phyloP scores from a whole-genome alignment of 2,888 invertebrate species.

The Netelia inedita region DNA sequence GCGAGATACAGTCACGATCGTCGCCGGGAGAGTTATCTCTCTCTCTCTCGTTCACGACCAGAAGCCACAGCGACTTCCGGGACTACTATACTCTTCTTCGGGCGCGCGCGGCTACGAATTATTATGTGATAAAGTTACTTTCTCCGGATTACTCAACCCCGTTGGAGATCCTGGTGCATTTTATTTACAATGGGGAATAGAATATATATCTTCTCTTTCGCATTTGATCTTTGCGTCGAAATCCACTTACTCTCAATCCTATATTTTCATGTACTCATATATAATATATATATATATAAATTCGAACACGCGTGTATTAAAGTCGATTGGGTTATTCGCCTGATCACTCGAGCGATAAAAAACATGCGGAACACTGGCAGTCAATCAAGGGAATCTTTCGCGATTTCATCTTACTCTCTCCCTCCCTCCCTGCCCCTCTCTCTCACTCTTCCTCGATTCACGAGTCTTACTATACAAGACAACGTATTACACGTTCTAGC shows the following conservation, averaged over 20 bases:
- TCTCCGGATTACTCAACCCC: constrained; percentile 70
- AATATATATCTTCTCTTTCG: constrained; percentile 45
- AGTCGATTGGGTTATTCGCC: constrained; percentile 43
- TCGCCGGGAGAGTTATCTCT: constrained; percentile 15
- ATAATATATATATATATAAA: constrained; percentile 9
- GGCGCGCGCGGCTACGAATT: constrained; percentile 62
- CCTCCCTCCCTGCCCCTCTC: background rate
- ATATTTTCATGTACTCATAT: constrained; percentile 13
- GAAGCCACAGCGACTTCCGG: constrained; percentile 66
- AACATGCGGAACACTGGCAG: constrained; percentile 37
- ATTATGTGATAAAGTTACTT: constrained; percentile 70
- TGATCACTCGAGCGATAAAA: constrained; percentile 41
- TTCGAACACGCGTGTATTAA: background rate
- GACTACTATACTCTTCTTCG: constrained; percentile 67
- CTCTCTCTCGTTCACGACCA: constrained; percentile 28
- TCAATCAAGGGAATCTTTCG: constrained; percentile 43
- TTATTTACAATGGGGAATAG: constrained; percentile 53
- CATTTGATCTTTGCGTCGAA: constrained; percentile 12
- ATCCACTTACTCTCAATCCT: constrained; percentile 45
- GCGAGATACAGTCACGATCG: constrained; percentile 59
- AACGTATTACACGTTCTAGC: constrained; percentile 32
- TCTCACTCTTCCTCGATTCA: background rate
- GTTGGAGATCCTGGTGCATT: constrained; percentile 54
- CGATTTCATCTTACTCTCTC: background rate
- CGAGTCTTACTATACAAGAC: constrained; percentile 8